These are phyloP conservation scores for Drosophila leonis DNA, from an alignment of 2,888 invertebrate genomes.

Conservation along the genomic window DNA sequence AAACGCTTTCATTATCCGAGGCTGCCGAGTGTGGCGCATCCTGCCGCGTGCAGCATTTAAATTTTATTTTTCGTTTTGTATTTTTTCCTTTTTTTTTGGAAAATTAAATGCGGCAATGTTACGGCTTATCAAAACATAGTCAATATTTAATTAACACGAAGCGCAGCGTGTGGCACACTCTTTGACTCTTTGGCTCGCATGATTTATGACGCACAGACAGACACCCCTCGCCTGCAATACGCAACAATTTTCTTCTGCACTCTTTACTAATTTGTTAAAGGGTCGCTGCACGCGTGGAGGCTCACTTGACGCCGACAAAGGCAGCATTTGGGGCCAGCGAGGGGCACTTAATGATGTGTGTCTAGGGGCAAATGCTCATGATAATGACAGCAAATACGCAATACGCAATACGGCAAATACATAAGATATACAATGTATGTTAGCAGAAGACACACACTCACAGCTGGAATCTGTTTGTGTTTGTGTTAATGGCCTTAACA, in stretches of 20 bases:
- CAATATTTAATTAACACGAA: conserved; percentile 82
- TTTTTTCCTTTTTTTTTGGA: conserved; percentile 9
- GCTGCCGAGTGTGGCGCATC: conserved; percentile 65
- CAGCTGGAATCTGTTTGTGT: background rate
- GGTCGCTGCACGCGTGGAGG: conserved; percentile 33
- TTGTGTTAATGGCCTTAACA: conserved; percentile 4
- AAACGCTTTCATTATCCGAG: conserved; percentile 82
- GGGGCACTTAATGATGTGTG: conserved; percentile 55
- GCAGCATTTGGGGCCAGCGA: background rate
- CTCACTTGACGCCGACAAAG: conserved; percentile 56
- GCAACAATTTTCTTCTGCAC: conserved; percentile 22
- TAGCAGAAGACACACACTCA: background rate
- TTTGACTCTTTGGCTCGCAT: conserved; percentile 31
- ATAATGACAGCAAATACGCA: conserved; percentile 51
- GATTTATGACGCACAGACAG: conserved; percentile 63
- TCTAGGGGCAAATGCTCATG: conserved; percentile 31
- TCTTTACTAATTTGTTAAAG: conserved; percentile 47
- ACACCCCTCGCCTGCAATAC: conserved; percentile 41
- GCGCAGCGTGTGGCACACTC: conserved; percentile 64
- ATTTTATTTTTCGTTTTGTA: conserved; percentile 38
- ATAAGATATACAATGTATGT: conserved; percentile 6
- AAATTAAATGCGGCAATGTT: conserved; percentile 67
- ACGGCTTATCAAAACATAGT: conserved; percentile 80
- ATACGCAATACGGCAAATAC: conserved; percentile 2
- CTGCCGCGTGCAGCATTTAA: conserved; percentile 70